Conservation (phyloP, 2,113 vertebrate species). For the Microcebus tavaratra region DNA sequence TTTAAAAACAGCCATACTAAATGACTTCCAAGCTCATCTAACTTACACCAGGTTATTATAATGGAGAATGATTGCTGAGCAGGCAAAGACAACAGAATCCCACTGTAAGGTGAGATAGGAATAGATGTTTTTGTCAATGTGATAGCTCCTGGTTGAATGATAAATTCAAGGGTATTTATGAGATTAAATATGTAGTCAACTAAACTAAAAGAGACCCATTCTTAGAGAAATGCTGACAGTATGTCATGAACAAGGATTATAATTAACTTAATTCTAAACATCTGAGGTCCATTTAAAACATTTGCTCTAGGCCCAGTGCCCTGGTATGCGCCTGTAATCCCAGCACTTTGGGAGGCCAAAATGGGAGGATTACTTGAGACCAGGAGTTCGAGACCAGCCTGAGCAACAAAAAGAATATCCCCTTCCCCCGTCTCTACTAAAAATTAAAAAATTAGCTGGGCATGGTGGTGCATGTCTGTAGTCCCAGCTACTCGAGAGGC, state of each 20-base stretch:
- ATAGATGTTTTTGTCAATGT: neutral
- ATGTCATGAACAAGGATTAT: neutral
- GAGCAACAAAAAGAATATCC: no score
- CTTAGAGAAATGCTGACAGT: neutral
- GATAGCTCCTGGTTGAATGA: neutral
- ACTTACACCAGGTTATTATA: neutral
- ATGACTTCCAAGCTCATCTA: neutral
- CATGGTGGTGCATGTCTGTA: no score
- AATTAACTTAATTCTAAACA: constrained; percentile 2
- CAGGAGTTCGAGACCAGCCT: no score
- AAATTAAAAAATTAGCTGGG: no score
- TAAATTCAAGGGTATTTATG: neutral
- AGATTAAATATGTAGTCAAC: constrained; percentile 10
- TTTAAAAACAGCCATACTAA: neutral
- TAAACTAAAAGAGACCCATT: constrained; percentile 25
- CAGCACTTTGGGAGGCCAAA: no score
- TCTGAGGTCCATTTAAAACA: neutral
- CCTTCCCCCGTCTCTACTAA: no score
- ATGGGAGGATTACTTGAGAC: no score
- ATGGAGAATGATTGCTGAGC: neutral
- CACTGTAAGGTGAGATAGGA: neutral
- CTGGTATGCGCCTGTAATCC: no score
- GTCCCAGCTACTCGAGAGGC: no score
- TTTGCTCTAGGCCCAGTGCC: neutral
- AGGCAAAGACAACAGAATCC: neutral